Percentiles rank a stretch among this genome's conserved stretches.
These are phyloP conservation scores for Osedax fenrisi DNA, from an alignment of 2,888 invertebrate genomes.

Conservation along the genomic window DNA sequence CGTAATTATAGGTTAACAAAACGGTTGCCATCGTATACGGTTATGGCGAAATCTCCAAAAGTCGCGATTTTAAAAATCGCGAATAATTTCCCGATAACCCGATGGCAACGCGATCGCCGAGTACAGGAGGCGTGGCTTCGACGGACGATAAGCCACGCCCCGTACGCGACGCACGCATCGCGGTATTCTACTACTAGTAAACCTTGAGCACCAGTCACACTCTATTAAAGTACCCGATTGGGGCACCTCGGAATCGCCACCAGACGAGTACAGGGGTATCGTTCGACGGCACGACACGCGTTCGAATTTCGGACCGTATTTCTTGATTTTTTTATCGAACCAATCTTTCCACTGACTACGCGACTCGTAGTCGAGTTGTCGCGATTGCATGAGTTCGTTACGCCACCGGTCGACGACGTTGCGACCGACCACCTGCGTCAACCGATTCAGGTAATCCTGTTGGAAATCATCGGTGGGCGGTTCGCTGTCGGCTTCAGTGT, in stretches of 20 bases:
- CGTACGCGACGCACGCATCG: too few species aligned
- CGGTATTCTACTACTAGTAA: too few species aligned
- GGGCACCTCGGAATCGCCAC: conserved; percentile 17
- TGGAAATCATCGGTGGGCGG: background rate
- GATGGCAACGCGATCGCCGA: too few species aligned
- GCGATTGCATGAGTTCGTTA: conserved; percentile 27
- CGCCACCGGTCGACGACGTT: conserved; percentile 26
- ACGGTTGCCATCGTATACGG: too few species aligned
- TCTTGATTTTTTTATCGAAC: conserved; percentile 22
- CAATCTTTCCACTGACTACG: conserved; percentile 24
- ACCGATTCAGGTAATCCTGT: background rate
- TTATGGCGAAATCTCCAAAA: too few species aligned
- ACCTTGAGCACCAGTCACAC: conserved; percentile 30
- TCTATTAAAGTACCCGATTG: conserved; percentile 20
- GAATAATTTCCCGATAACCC: too few species aligned
- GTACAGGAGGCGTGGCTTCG: too few species aligned
- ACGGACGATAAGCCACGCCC: too few species aligned
- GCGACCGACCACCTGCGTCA: conserved; percentile 20
- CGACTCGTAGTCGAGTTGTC: conserved; percentile 29
- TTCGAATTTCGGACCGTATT: conserved; percentile 26
- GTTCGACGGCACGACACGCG: conserved; percentile 22
- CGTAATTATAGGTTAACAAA: too few species aligned
- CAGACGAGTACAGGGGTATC: conserved; percentile 19
- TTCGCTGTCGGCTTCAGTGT: background rate
- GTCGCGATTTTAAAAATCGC: too few species aligned